Base-by-base conservation (phyloP, 2,797 vertebrate species). In the Avahi laniger region DNA sequence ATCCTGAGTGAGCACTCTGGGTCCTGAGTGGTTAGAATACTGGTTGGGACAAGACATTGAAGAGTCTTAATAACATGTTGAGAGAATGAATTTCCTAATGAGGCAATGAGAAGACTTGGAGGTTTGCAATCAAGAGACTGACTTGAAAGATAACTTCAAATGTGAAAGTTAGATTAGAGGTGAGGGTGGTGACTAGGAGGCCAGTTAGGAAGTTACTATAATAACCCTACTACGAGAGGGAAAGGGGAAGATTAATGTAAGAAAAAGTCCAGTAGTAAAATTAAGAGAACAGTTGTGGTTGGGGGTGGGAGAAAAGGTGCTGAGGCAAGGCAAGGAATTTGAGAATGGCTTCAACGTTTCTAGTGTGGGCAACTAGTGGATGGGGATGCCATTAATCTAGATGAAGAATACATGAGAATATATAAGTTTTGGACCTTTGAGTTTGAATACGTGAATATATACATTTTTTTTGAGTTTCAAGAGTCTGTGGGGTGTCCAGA, bases 211-310 rank as follows among this genome's bases (percentile, higher is more conserved):
- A 46, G 33, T 69, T 89, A 30, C 54, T 84, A 15, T 92, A 61
- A 81, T 85, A 85, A 50, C 46, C 38, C 28, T 35, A 89, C 17
- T 4, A 80, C 54, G 65, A 92, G 52, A 67, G 75, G 20, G 65
- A 92, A 83, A 92, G 17, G 10, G 38, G 73, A 89, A 57, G n/a
- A 50, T 65, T 79, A 72, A 59, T 73, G 33, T 80, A 94, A 84
- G 72, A 67, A 73, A 69, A 67, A 89, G 69, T 17, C n/a, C 14
- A 61, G 11, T n/a, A 46, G 80, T 69, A 46, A 90, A 81, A 90
- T 75, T 57, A 93, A 82, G 69, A 94, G 30, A 93, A 80, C 67
- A 76, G 15, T 41, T 89, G 69, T 85, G 75, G 4, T 54, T 95
- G 28, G 12, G 6, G 43, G 18, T 69, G 33, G 22, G 48, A 85